These are phyloP conservation scores for Leptopilina drosophilae DNA, from an alignment of 2,888 invertebrate species.

Conservation along the genomic window DNA sequence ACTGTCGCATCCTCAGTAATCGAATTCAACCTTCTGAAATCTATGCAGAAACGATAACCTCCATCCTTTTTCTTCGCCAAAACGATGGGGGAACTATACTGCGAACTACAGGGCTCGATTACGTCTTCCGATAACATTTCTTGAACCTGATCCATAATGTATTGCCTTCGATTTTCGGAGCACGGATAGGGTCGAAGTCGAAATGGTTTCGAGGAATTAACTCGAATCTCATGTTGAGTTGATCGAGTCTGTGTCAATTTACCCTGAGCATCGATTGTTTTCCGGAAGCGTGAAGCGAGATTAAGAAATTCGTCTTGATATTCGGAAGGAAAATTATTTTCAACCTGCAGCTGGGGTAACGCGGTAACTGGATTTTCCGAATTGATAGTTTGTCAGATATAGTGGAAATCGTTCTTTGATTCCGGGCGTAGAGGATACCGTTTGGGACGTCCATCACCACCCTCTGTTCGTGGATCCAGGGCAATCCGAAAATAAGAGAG, in stretches of 20 bases:
- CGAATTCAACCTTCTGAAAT: no score
- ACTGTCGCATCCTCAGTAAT: no score
- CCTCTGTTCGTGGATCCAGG: neutral
- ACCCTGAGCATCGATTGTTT: neutral
- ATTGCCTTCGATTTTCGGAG: no score
- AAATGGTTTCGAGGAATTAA: neutral
- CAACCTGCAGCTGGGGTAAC: neutral
- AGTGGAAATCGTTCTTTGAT: neutral
- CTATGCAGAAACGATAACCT: no score
- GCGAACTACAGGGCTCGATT: no score
- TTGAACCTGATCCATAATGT: no score
- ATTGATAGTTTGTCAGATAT: neutral
- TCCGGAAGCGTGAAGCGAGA: neutral
- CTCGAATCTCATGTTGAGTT: constrained; percentile 41
- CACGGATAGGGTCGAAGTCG: no score
- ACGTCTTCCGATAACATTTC: no score
- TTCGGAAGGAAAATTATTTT: neutral
- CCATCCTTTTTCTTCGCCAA: no score
- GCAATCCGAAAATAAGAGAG: neutral
- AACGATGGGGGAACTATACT: no score
- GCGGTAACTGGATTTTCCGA: neutral
- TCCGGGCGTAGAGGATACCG: neutral
- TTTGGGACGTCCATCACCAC: neutral
- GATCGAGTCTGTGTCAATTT: constrained; percentile 27
- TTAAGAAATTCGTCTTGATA: neutral